Percentiles rank a stretch among this genome's conserved stretches.
phyloP scores from a whole-genome alignment of 2,797 vertebrate species.

The Parotocinclus haroldoi region DNA sequence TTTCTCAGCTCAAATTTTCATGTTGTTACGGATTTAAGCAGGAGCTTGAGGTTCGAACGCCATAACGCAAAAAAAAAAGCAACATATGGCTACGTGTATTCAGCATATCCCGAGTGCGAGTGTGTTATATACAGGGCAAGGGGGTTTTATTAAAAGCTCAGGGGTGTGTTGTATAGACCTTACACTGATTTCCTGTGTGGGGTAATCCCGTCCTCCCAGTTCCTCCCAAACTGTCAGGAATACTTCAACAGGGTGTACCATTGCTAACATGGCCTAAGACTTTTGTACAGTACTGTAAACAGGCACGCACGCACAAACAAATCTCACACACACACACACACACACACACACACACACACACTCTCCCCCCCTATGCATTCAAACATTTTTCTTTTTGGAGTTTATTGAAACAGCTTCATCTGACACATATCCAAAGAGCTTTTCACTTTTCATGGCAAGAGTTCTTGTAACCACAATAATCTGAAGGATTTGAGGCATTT shows the following conservation, averaged over 20 bases:
- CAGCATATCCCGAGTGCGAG: too few species aligned
- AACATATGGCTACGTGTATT: too few species aligned
- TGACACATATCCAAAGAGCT: not conserved
- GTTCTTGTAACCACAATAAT: constrained; percentile 9
- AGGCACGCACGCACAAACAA: too few species aligned
- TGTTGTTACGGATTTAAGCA: too few species aligned
- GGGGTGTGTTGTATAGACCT: constrained; percentile 57
- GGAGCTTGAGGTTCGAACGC: too few species aligned
- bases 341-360: too few species aligned
- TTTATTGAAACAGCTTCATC: not conserved
- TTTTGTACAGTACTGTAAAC: too few species aligned
- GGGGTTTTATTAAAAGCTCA: constrained; percentile 61
- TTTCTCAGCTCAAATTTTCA: too few species aligned
- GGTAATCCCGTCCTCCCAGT: constrained; percentile 72
- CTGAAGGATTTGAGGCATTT: constrained; percentile 32
- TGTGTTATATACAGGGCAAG: too few species aligned
- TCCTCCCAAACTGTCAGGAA: constrained; percentile 43
- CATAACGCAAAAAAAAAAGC: too few species aligned
- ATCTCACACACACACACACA: too few species aligned
- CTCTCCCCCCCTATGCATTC: not conserved
- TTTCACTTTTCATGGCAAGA: too few species aligned
- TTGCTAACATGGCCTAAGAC: not conserved
- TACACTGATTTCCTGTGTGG: constrained; percentile 66
- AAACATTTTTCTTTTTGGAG: not conserved
- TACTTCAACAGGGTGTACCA: not conserved